Percentiles rank a stretch among this genome's conserved stretches.
phyloP scores from a whole-genome alignment of 2,797 vertebrate genomes.

The Clangula hyemalis region DNA sequence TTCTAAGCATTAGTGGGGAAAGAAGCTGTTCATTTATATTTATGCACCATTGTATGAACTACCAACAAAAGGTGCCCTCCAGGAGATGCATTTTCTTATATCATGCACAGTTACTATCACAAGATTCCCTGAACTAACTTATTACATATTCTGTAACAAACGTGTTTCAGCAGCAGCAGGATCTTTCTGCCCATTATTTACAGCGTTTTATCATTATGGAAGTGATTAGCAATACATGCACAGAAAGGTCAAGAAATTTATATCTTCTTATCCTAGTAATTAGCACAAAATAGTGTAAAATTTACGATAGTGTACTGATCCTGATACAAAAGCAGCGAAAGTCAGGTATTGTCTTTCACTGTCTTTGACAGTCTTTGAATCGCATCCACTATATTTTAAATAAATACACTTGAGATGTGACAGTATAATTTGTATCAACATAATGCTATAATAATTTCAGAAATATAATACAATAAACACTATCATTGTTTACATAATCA shows the following conservation, averaged over 20 bases:
- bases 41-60: background rate
- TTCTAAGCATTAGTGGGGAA: background rate
- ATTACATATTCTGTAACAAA: background rate
- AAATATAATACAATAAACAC: slow-evolving; percentile 20
- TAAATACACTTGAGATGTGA: background rate
- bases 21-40: background rate
- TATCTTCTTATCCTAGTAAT: background rate
- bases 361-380: slow-evolving; percentile 26
- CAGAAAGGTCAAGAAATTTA: slow-evolving; percentile 19
- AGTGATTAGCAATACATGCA: background rate
- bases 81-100: background rate
- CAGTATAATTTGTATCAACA: background rate
- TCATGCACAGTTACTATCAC: background rate
- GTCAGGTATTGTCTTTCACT: slow-evolving; percentile 16
- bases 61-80: background rate
- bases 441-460: slow-evolving; percentile 4
- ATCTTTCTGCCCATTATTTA: slow-evolving; percentile 9
- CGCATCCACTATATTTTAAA: background rate
- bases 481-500: slow-evolving; percentile 26
- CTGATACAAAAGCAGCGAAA: background rate
- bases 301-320: background rate
- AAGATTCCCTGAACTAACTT: background rate
- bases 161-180: background rate
- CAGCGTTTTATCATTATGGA: background rate
- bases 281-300: background rate